Evolutionary conservation across 64 coral and sea anemone species (phyloP).

Genomic region (Anthopleura sola): DNA sequence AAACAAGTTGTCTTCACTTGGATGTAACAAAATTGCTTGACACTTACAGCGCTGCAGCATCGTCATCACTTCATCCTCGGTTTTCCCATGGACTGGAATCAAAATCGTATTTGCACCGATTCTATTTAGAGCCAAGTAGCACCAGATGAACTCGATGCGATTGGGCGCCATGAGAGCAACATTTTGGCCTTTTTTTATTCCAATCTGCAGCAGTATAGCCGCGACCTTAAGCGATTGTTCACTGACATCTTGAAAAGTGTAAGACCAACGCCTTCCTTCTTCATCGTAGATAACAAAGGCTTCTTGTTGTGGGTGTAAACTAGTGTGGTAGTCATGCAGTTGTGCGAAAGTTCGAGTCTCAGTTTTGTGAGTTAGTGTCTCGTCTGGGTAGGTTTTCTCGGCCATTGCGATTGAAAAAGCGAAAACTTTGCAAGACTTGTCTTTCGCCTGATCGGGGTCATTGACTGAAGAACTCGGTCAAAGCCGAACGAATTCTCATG

Average conservation of each 20-base stretch:
- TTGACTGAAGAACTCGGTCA: too few species aligned
- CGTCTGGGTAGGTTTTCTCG: neutral
- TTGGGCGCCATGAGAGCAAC: conserved; percentile 14
- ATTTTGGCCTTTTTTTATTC: conserved; percentile 1
- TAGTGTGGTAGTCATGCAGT: conserved; percentile 1
- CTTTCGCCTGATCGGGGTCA: too few species aligned
- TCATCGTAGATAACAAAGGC: conserved; percentile 4
- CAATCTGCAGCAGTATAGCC: neutral
- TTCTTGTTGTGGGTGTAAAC: conserved; percentile 9
- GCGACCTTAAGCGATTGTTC: conserved; percentile 1
- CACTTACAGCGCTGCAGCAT: neutral
- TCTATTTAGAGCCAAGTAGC: conserved; percentile 6
- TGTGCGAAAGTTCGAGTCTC: neutral
- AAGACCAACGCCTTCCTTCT: neutral
- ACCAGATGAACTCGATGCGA: neutral
- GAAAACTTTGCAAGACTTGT: too few species aligned
- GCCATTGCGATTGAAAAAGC: neutral
- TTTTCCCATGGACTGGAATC: neutral
- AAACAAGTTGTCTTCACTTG: neutral
- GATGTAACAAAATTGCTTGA: neutral
- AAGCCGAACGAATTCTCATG: too few species aligned
- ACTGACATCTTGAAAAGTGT: conserved; percentile 9
- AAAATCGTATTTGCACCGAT: conserved; percentile 15
- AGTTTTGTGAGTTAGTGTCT: neutral
- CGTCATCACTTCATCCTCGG: neutral